Conservation (phyloP, 2,888 invertebrate genomes). For the Leptinotarsa rubiginosa region DNA sequence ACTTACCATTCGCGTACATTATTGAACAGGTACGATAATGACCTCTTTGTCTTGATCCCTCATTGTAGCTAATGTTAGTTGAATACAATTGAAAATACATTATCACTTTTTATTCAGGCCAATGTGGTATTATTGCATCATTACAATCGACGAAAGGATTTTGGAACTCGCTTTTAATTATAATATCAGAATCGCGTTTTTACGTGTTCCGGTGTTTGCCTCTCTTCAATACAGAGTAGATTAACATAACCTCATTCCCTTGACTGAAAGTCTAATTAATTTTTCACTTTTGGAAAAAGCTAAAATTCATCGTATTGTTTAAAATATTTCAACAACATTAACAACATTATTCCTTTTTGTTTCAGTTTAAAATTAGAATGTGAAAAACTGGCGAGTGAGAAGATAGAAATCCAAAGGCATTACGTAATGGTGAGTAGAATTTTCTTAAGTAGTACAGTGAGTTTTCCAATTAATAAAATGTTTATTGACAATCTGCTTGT, state of each 20-base stretch:
- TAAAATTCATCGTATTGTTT: too few relatives aligned
- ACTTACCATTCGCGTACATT: slow-evolving; percentile 27
- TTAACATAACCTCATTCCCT: too few relatives aligned
- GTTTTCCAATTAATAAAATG: too few relatives aligned
- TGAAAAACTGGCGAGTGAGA: slow-evolving; percentile 96
- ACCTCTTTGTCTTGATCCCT: slow-evolving; percentile 28
- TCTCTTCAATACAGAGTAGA: too few relatives aligned
- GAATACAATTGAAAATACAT: slow-evolving; percentile 42
- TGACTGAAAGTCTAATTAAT: too few relatives aligned
- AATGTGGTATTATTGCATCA: slow-evolving; percentile 27
- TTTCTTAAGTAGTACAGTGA: not conserved
- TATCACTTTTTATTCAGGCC: slow-evolving; percentile 34
- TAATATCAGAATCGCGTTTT: too few relatives aligned
- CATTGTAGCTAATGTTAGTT: slow-evolving; percentile 20
- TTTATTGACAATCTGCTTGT: too few relatives aligned
- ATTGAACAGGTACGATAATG: slow-evolving; percentile 34
- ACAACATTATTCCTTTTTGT: slow-evolving; percentile 55
- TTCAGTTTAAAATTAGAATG: slow-evolving; percentile 96
- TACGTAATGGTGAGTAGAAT: slow-evolving; percentile 91
- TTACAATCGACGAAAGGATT: not conserved
- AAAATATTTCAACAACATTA: not conserved
- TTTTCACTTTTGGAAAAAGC: too few relatives aligned
- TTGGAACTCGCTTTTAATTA: not conserved
- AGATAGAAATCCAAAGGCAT: slow-evolving; percentile 98
- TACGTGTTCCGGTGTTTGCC: too few relatives aligned